phyloP scores from a whole-genome alignment of 2,888 invertebrate genomes.

The Acrocyrtus sp. region DNA sequence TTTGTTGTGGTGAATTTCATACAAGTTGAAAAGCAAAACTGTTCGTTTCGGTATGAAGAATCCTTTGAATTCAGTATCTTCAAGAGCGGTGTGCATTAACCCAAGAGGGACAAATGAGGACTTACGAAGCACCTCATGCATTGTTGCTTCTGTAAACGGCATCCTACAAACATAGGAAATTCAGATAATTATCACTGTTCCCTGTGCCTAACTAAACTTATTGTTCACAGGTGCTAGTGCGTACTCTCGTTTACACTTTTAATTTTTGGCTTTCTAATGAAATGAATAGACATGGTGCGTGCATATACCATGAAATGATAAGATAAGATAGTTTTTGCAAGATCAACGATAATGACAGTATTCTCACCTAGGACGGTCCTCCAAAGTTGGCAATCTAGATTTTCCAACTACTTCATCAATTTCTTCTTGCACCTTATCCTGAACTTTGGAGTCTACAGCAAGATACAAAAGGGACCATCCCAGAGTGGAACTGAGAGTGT shows the following conservation, averaged over 20 bases:
- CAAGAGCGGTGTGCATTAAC: constrained; percentile 58
- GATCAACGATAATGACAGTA: no score
- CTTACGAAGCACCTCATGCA: constrained; percentile 58
- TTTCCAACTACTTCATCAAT: constrained; percentile 64
- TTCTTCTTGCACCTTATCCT: constrained; percentile 61
- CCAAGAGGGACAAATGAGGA: constrained; percentile 58
- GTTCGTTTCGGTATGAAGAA: constrained; percentile 57
- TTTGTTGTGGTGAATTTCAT: constrained; percentile 52
- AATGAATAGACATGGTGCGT: no score
- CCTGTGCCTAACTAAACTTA: no score
- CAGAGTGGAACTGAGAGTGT: constrained; percentile 58
- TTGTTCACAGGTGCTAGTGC: no score
- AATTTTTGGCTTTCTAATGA: no score
- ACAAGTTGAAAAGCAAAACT: constrained; percentile 56
- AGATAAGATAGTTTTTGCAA: no score
- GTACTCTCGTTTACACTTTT: no score
- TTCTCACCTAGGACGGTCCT: constrained; percentile 59
- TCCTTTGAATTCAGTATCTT: constrained; percentile 54
- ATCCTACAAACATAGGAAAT: no score
- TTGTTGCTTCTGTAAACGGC: constrained; percentile 56
- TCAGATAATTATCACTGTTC: no score
- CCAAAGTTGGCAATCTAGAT: constrained; percentile 59
- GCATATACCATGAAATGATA: no score
- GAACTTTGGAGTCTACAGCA: constrained; percentile 49
- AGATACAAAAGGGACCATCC: constrained; percentile 59